Percentiles rank a stretch among this genome's conserved stretches.
These are phyloP conservation scores for Leptinotarsa undecemlineata DNA, from an alignment of 1,140 invertebrate genomes.

Conservation along the genomic window DNA sequence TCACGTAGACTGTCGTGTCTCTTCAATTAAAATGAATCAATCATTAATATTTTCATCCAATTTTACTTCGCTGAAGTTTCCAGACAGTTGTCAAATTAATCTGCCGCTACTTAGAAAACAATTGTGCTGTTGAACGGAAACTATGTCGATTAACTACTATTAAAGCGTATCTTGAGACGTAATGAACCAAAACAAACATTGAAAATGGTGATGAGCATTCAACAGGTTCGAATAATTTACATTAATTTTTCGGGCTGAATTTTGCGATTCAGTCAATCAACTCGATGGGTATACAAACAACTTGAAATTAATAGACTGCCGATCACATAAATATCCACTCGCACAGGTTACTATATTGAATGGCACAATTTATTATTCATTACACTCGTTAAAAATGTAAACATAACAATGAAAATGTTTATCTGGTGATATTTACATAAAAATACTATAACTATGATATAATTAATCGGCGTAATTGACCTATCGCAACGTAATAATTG, in stretches of 20 bases:
- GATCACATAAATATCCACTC: slow-evolving; percentile 13
- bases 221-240: slow-evolving; percentile 6
- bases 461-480: slow-evolving; percentile 30
- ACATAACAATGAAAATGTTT: slow-evolving; percentile 31
- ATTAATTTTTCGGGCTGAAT: neutral
- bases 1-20: too few relatives aligned
- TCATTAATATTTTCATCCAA: too few relatives aligned
- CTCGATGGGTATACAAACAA: slow-evolving; percentile 10
- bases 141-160: neutral
- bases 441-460: slow-evolving; percentile 32
- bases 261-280: slow-evolving; percentile 4
- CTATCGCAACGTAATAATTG: slow-evolving; percentile 29
- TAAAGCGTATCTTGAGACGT: neutral
- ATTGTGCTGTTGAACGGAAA: neutral
- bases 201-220: slow-evolving; percentile 2
- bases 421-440: slow-evolving; percentile 31
- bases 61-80: too few relatives aligned
- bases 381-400: slow-evolving; percentile 31
- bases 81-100: too few relatives aligned
- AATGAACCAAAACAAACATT: neutral
- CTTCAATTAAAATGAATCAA: too few relatives aligned
- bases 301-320: slow-evolving; percentile 12
- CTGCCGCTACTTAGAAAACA: too few relatives aligned
- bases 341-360: slow-evolving; percentile 20
- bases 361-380: slow-evolving; percentile 25